Conservation (phyloP, 2,113 vertebrate genomes). For the Proterorhinus semilunaris region DNA sequence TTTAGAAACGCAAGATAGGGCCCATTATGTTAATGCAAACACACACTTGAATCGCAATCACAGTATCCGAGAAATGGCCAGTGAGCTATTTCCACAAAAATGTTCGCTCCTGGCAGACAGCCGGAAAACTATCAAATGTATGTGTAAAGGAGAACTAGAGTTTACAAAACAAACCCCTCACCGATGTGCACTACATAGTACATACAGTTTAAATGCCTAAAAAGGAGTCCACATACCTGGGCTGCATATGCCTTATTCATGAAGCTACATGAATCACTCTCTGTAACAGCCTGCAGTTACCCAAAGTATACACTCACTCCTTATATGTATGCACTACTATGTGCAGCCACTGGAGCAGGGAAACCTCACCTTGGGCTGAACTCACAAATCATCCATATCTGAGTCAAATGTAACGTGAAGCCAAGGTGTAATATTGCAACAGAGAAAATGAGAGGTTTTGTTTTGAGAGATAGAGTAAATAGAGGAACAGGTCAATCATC, state of each 20-base stretch:
- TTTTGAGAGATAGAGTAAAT: too few relatives aligned
- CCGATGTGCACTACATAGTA: neutral
- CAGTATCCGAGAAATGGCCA: too few relatives aligned
- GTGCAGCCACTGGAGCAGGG: neutral
- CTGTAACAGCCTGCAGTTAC: conserved; percentile 2
- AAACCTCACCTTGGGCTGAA: neutral
- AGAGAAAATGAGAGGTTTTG: too few relatives aligned
- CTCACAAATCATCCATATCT: conserved; percentile 4
- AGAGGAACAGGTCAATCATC: too few relatives aligned
- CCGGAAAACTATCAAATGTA: too few relatives aligned
- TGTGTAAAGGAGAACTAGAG: too few relatives aligned
- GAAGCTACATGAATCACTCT: conserved; percentile 20
- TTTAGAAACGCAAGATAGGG: too few relatives aligned
- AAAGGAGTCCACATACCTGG: neutral
- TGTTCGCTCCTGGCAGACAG: too few relatives aligned
- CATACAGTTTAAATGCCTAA: neutral
- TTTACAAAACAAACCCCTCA: too few relatives aligned
- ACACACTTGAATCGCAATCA: too few relatives aligned
- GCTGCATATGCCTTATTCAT: neutral
- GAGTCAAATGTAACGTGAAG: neutral
- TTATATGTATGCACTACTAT: neutral
- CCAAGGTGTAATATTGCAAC: neutral
- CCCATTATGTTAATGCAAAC: too few relatives aligned
- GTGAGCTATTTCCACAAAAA: too few relatives aligned
- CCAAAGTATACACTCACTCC: conserved; percentile 1